Evolutionary conservation across 2,113 vertebrate genomes (phyloP).

Genomic region (Phrynosoma blainvillii): DNA sequence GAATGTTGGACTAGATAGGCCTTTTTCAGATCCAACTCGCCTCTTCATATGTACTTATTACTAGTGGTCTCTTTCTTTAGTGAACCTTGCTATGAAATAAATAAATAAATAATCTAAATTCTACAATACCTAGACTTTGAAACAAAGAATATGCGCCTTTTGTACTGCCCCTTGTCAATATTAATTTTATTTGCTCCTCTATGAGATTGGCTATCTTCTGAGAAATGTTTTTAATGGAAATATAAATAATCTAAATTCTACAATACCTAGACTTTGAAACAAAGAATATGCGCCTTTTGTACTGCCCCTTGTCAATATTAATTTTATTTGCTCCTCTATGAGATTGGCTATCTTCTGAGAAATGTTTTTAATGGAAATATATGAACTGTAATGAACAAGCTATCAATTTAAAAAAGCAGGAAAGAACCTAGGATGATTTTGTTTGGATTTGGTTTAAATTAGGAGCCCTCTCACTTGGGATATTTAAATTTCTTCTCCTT

Average conservation of each 20-base stretch:
- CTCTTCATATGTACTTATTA: no score
- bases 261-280: no score
- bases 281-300: neutral
- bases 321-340: neutral
- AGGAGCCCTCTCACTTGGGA: neutral
- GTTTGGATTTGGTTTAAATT: neutral
- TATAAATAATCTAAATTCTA: neutral
- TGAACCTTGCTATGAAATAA: no score
- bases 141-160: neutral
- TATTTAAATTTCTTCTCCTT: neutral
- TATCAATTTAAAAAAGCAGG: neutral
- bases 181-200: neutral
- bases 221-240: neutral
- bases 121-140: no score
- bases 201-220: neutral
- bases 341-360: neutral
- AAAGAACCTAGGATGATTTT: neutral
- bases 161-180: neutral
- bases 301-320: neutral
- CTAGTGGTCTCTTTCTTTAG: no score
- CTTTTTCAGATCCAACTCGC: no score
- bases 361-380: neutral
- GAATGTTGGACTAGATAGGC: no score
- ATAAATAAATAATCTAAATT: no score
- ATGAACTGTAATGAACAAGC: neutral